Conservation (phyloP, 2,888 invertebrate genomes). For the Pachydiplax longipennis region DNA sequence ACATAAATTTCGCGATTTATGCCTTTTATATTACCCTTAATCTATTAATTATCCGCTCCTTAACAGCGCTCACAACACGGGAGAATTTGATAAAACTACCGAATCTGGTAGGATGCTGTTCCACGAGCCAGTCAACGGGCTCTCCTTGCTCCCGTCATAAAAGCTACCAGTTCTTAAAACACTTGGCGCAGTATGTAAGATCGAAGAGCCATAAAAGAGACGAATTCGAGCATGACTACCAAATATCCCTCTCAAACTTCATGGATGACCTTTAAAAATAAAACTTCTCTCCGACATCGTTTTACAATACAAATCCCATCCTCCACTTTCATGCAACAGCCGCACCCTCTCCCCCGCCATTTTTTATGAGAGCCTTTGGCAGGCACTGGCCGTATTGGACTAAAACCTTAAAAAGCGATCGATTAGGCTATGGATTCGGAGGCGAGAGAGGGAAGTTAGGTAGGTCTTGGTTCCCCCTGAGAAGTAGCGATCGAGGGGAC, state of each 20-base stretch:
- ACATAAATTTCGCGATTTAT: too few relatives aligned
- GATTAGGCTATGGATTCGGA: background rate
- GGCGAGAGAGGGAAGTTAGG: background rate
- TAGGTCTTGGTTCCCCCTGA: background rate
- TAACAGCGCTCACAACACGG: too few relatives aligned
- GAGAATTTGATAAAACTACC: too few relatives aligned
- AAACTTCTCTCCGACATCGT: background rate
- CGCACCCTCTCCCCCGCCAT: background rate
- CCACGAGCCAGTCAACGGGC: too few relatives aligned
- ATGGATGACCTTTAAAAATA: background rate
- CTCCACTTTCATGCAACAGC: background rate
- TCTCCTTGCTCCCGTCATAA: background rate
- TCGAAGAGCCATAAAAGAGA: background rate
- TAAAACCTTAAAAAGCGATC: slow-evolving; percentile 12
- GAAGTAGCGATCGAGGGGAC: background rate
- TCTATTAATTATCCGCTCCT: too few relatives aligned
- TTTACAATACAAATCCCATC: background rate
- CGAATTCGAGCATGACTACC: background rate
- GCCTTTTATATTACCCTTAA: too few relatives aligned
- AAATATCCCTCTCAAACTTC: background rate
- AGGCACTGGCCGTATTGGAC: background rate
- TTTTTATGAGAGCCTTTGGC: background rate
- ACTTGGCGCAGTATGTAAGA: background rate
- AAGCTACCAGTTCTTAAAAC: background rate
- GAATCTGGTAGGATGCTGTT: too few relatives aligned